phyloP scores from a whole-genome alignment of 2,888 invertebrate species.

The Notocelia uddmanniana region DNA sequence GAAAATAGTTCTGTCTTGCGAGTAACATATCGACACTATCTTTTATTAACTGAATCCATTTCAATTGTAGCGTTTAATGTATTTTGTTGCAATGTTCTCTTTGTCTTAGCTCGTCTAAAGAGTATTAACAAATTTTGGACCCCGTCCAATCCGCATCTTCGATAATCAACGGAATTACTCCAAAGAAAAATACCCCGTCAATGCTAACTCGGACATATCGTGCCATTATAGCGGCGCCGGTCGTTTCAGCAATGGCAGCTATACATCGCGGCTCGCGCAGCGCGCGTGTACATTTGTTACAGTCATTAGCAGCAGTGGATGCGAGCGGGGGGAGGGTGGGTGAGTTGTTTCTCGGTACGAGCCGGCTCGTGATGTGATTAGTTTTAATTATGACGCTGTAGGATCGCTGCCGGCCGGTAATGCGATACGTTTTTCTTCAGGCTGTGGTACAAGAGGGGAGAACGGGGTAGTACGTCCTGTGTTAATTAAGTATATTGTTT shows the following conservation, averaged over 20 bases:
- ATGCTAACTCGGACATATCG: slow-evolving; percentile 46
- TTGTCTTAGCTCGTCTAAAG: not conserved
- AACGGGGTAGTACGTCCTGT: not conserved
- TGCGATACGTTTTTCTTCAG: slow-evolving; percentile 6
- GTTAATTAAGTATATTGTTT: not conserved
- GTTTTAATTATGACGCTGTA: slow-evolving; percentile 30
- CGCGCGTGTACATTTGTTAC: slow-evolving; percentile 64
- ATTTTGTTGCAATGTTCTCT: not conserved
- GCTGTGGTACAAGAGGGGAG: not conserved
- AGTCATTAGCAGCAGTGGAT: slow-evolving; percentile 67
- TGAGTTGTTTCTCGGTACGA: slow-evolving; percentile 18
- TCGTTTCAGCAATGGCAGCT: slow-evolving; percentile 56
- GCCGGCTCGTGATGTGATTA: slow-evolving; percentile 24
- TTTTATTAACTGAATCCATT: not conserved
- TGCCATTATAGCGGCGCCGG: slow-evolving; percentile 46
- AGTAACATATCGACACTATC: not conserved
- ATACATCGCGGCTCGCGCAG: slow-evolving; percentile 69
- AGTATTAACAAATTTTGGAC: slow-evolving; percentile 31
- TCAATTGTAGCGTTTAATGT: slow-evolving; percentile 2
- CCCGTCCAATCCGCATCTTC: slow-evolving; percentile 22
- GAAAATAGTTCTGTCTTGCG: slow-evolving; percentile 1
- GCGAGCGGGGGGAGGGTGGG: slow-evolving; percentile 51
- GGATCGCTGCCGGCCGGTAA: slow-evolving; percentile 4
- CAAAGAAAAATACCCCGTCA: slow-evolving; percentile 36
- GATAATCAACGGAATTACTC: slow-evolving; percentile 40